Evolutionary conservation across 2,113 vertebrate genomes (phyloP), one percentile per base, ranked within the genome.

Genomic region (Climacteris rufus): DNA sequence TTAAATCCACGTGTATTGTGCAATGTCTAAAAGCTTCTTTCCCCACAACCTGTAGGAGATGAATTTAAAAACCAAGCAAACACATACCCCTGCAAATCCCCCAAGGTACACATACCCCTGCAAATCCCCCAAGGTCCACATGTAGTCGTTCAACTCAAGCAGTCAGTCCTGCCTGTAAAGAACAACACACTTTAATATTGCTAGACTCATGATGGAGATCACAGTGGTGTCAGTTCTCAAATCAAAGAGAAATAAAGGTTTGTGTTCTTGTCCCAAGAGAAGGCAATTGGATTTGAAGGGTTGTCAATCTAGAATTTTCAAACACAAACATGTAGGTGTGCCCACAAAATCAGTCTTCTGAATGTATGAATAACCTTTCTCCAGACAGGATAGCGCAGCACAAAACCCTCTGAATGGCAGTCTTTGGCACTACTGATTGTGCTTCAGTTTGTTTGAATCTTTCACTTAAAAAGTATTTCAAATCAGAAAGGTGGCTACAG

Each of bases 231-330:
- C 88, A 92, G 63, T 59, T 96, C 90, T 90, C 66, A 85, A 56
- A 79, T 83, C 87, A 80, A 77, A 87, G 78, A 69, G 76, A 93
- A 97, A 88, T 70, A 79, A 74, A 94, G 27, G 61, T 79, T 95
- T 18, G 1, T 70, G 75, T 90, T 93, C 49, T 64, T 72, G 63
- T 94, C 83, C 76, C 77, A 77, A 47, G 71, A 83, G 84, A 83
- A 85, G 68, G 84, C 59, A 93, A 66, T 44, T 74, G 78, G 63
- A 82, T 86, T 72, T 72, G 90, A 93, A 90, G 59, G 27, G 54
- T 21, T 83, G 63, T 88, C 92, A 94, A 5, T 93, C 68, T 63
- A 47, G 47, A 90, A 76, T 77, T 79, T 90, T 83, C 47, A 59
- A 83, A 88, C 54, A 77, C 68, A 74, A 82, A 54, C 24, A 37